These are phyloP conservation scores for Zaprionus ghesquierei DNA, from an alignment of 1,140 invertebrate genomes.

Conservation along the genomic window DNA sequence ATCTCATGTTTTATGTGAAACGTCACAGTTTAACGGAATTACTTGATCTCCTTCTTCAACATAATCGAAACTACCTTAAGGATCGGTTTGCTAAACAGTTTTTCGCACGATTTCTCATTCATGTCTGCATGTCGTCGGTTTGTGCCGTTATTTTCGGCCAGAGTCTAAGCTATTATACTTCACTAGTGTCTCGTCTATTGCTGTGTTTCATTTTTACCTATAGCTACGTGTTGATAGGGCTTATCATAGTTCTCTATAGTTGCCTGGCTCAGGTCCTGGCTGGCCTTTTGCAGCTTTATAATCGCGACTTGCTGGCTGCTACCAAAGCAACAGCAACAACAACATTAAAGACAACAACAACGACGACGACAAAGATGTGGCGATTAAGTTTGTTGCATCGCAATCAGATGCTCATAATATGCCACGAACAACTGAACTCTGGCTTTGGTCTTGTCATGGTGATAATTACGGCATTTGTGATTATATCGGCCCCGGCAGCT, in stretches of 20 bases:
- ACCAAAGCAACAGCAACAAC: not conserved
- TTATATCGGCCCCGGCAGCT: slow-evolving; percentile 38
- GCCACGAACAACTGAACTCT: slow-evolving; percentile 47
- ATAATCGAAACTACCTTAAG: slow-evolving; percentile 26
- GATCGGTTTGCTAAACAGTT: slow-evolving; percentile 25
- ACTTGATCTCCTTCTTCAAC: slow-evolving; percentile 30
- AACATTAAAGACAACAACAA: not conserved
- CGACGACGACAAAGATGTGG: not conserved
- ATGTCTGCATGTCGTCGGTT: slow-evolving; percentile 13
- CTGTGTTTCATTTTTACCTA: slow-evolving; percentile 16
- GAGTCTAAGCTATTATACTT: not conserved
- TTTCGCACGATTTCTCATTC: not conserved
- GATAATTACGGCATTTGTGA: slow-evolving; percentile 39
- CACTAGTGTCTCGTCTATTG: not conserved
- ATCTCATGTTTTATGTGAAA: slow-evolving; percentile 43
- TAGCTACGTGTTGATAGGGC: slow-evolving; percentile 38
- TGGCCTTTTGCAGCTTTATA: slow-evolving; percentile 38
- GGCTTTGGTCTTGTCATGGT: slow-evolving; percentile 46
- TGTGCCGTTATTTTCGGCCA: not conserved
- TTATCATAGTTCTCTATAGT: slow-evolving; percentile 43
- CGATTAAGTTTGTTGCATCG: slow-evolving; percentile 25
- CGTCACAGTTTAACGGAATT: slow-evolving; percentile 22
- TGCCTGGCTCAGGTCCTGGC: slow-evolving; percentile 47
- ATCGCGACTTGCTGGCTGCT: slow-evolving; percentile 27
- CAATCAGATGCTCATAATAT: slow-evolving; percentile 48